phyloP scores from a whole-genome alignment of 2,113 vertebrate genomes.

The Hemiprocne comata region DNA sequence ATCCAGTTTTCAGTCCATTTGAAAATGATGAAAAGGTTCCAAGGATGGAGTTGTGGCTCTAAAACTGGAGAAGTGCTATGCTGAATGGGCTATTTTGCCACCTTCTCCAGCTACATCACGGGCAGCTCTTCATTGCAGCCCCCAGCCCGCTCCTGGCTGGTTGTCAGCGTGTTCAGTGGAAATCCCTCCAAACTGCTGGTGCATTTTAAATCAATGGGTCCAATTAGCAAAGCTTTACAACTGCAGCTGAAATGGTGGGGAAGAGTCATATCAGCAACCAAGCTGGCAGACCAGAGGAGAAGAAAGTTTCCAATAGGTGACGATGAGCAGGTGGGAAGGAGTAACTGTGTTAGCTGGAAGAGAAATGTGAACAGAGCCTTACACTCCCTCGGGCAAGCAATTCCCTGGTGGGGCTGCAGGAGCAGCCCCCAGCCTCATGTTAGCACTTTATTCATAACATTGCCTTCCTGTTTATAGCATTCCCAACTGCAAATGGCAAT shows the following conservation, averaged over 20 bases:
- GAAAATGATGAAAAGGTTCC: background rate
- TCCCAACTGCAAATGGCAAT: background rate
- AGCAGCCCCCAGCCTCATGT: constrained; percentile 8
- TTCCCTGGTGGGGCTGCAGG: background rate
- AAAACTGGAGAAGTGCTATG: background rate
- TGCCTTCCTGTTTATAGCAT: constrained; percentile 8
- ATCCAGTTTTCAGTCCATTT: background rate
- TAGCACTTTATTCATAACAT: constrained; percentile 10
- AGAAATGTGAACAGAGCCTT: background rate
- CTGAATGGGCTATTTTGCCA: background rate
- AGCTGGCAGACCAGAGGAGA: background rate
- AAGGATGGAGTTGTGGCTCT: background rate
- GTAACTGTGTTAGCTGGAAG: background rate
- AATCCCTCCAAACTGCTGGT: background rate
- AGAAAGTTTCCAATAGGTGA: background rate
- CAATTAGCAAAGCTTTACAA: background rate
- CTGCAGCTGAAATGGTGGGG: background rate
- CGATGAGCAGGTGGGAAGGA: background rate
- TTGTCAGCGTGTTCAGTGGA: background rate
- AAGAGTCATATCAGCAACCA: background rate
- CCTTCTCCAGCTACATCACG: background rate
- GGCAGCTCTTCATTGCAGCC: background rate
- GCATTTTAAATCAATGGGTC: background rate
- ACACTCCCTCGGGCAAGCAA: background rate
- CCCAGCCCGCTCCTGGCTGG: background rate